phyloP scores from a whole-genome alignment of 2,113 vertebrate genomes.

The Actenoides lindsayi region DNA sequence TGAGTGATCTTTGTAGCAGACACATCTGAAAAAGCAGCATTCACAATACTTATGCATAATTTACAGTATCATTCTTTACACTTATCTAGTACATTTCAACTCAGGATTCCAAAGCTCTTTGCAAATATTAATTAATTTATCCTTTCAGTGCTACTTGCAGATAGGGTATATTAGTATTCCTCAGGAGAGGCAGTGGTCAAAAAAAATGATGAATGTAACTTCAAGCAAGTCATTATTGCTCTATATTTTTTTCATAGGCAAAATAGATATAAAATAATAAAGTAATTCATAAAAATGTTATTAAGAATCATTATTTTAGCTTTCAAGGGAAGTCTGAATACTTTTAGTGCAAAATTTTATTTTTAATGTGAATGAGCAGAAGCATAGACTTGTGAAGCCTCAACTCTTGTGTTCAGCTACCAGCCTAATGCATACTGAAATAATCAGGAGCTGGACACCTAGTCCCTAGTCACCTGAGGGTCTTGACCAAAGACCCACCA shows the following conservation, averaged over 20 bases:
- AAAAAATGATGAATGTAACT: not conserved
- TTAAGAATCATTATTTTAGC: not conserved
- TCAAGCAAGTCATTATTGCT: not conserved
- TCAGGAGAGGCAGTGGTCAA: not conserved
- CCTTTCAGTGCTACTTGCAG: not conserved
- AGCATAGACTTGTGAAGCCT: not conserved
- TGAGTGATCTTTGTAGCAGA: conserved; percentile 57
- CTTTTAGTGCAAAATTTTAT: not conserved
- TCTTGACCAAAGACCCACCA: not conserved
- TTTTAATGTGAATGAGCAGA: not conserved
- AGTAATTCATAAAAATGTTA: not conserved
- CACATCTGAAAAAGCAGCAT: conserved; percentile 45
- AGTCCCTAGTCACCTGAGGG: not conserved
- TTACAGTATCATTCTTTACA: conserved; percentile 54
- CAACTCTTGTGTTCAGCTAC: not conserved
- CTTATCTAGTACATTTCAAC: conserved; percentile 48
- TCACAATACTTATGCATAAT: conserved; percentile 61
- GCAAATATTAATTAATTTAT: conserved; percentile 54
- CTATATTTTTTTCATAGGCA: not conserved
- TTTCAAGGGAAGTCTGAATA: not conserved
- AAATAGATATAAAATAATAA: not conserved
- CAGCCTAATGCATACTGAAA: not conserved
- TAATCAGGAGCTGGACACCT: not conserved
- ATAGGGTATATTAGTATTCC: not conserved
- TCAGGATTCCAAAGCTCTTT: conserved; percentile 27